Base-by-base conservation (phyloP, 1,140 invertebrate genomes). In the Papilio xuthus region DNA sequence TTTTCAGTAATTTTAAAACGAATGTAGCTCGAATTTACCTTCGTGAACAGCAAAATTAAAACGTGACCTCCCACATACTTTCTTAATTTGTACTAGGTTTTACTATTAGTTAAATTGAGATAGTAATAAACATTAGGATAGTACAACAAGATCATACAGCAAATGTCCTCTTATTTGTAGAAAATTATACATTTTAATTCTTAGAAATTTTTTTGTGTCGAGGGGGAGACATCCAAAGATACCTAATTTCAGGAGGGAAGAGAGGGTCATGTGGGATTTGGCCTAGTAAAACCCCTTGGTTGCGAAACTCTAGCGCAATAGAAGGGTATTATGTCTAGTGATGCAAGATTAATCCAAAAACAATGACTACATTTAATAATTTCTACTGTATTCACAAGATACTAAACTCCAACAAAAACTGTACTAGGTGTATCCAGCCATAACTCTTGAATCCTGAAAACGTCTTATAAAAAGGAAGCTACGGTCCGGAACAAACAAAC, bases 401-500 rank as follows among this genome's bases (percentile, higher is more conserved):
- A 60, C 26, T 60, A 60, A 60, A 60, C 56, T 60, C 20, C 23
- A 60, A 60, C 56, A 4, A 79, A 77, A 85, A 85, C 81, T 88
- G 86, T 85, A 82, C 73, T 81, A 80, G 83, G 80, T 86, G 82
- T 85, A 86, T 85, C 82, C 82, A 84, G 72, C 77, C 84, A 84
- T 85, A 86, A 85, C 86, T 88, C 84, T 80, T 85, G 83, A 85
- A 78, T 84, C 81, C 73, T 81, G 81, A 83, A 84, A 85, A 86
- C 83, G 83, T 86, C 84, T 87, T 87, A 87, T 86, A 87, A 88
- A 88, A 86, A 85, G 82, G 80, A 81, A 84, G 82, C 86, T 86
- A 88, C 87, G 85, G 83, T 82, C 84, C 82, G 86, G 85, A 90
- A 87, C 85, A 87, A 88, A 86, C 86, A 89, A 86, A 87, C 81